Conservation (phyloP, 2,888 invertebrate genomes). For the Aromia moschata region DNA sequence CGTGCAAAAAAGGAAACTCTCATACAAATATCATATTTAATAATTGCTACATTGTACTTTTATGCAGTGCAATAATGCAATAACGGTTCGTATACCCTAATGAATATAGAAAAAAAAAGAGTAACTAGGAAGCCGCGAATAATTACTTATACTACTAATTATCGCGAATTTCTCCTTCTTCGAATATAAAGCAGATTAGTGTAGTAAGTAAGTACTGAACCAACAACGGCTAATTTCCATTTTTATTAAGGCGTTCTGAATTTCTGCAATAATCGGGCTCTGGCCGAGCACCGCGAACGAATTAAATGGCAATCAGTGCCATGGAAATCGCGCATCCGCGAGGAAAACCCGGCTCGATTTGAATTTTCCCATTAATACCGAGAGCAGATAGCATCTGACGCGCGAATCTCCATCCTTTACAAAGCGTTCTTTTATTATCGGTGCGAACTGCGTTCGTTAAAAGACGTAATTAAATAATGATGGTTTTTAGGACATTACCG, state of each 20-base stretch:
- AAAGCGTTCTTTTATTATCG: slow-evolving; percentile 29
- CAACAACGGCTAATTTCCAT: slow-evolving; percentile 27
- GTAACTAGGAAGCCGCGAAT: background rate
- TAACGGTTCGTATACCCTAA: slow-evolving; percentile 7
- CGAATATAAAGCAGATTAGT: slow-evolving; percentile 26
- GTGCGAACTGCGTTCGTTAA: slow-evolving; percentile 37
- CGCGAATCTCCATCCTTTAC: slow-evolving; percentile 21
- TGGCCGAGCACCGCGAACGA: slow-evolving; percentile 23
- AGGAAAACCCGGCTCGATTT: slow-evolving; percentile 29
- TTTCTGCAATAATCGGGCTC: slow-evolving; percentile 23
- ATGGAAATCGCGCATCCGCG: slow-evolving; percentile 23
- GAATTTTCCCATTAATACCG: slow-evolving; percentile 34
- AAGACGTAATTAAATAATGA: slow-evolving; percentile 45
- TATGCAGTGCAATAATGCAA: background rate
- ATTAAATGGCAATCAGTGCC: slow-evolving; percentile 32
- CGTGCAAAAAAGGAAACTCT: background rate
- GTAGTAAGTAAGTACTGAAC: slow-evolving; percentile 23
- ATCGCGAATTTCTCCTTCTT: slow-evolving; percentile 18
- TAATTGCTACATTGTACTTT: slow-evolving; percentile 6
- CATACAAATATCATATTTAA: background rate
- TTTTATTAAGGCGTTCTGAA: slow-evolving; percentile 28
- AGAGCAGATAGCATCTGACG: slow-evolving; percentile 24
- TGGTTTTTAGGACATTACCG: slow-evolving; percentile 46
- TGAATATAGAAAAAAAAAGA: slow-evolving; percentile 3
- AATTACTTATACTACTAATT: slow-evolving; percentile 21